A percentile compares a stretch with the other conserved stretches of the same genome.
These are phyloP conservation scores for Tuta absoluta DNA, from an alignment of 2,888 invertebrate species.

Conservation along the genomic window DNA sequence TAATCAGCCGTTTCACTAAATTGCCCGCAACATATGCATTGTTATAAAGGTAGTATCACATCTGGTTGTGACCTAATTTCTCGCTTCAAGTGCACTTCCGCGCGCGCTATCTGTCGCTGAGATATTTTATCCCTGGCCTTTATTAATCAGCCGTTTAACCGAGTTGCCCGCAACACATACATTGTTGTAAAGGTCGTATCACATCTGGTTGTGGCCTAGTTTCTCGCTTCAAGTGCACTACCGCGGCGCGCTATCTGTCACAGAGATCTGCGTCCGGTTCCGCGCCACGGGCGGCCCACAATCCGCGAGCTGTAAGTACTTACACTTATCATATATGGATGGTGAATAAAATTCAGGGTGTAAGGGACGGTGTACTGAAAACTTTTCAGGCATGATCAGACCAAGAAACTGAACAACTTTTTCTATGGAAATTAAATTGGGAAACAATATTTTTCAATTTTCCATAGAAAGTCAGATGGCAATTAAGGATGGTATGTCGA, in stretches of 20 bases:
- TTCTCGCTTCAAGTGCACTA: conserved; percentile 8
- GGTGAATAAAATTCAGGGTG: no score
- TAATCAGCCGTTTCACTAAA: neutral
- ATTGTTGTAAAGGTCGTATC: neutral
- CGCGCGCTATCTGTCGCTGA: neutral
- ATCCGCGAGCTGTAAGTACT: neutral
- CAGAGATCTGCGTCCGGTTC: neutral
- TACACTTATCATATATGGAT: no score
- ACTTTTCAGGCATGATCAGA: no score
- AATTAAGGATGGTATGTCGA: no score
- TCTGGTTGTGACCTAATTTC: conserved; percentile 9
- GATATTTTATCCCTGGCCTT: neutral
- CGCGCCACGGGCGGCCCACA: neutral
- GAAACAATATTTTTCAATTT: no score
- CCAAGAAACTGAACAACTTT: no score
- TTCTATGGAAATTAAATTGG: no score
- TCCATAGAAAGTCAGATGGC: no score
- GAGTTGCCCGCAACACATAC: neutral
- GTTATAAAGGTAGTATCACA: neutral
- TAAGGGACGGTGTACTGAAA: no score
- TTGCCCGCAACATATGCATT: neutral
- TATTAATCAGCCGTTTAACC: neutral
- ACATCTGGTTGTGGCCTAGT: conserved; percentile 8
- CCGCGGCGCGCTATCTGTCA: neutral
- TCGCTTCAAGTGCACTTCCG: conserved; percentile 5